Base-by-base conservation (phyloP, 2,888 invertebrate genomes). In the Harpalus rubripes region DNA sequence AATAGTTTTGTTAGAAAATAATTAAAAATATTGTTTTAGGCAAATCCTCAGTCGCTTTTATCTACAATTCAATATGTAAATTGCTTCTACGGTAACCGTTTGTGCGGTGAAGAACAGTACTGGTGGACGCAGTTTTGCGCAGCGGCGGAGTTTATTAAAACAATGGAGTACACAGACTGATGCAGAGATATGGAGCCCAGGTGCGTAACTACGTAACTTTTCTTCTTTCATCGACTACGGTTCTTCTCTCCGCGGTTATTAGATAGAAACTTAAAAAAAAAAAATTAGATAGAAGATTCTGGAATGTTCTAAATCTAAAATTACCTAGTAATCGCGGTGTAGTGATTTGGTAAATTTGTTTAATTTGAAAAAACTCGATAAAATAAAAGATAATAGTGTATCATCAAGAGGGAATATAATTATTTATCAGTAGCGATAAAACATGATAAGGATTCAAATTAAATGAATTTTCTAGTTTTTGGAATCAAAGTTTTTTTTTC, bases 61-160 rank as follows among this genome's bases (percentile, higher is more conserved):
- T 99, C 99, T 10, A 99, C 98, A 39, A 95, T 99, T 87, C 98
- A 99, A 92, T 98, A 98, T 91, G 98, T 99, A 87, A 96, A 96
- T 91, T 98, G 97, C 88, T 97, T 98, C 91, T 97, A 97, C 89
- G 96, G 96, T 84, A 93, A 95, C 87, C 94, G 95, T 86, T 93
- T 98, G 85, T 93, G 94, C 86, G 98, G 98, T 78, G 98, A 98
- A 91, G 97, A 98, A 89, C 95, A 96, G 88, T 99, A 99, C 92
- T 98, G 98, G 96, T 99, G 99, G 99, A 98, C 98, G 82, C 98
- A 99, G 92, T 99, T 99, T 92, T 96, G 97, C 89, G 96, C 98
- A 0, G 98, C 98, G 74, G 97, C 99, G 81, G 98, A 98, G 92
- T 98, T 98, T 92, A 98, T 99, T 90, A 99, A 99, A 93, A 98